phyloP scores from a whole-genome alignment of 2,113 vertebrate genomes.

The Myxocyprinus asiaticus region DNA sequence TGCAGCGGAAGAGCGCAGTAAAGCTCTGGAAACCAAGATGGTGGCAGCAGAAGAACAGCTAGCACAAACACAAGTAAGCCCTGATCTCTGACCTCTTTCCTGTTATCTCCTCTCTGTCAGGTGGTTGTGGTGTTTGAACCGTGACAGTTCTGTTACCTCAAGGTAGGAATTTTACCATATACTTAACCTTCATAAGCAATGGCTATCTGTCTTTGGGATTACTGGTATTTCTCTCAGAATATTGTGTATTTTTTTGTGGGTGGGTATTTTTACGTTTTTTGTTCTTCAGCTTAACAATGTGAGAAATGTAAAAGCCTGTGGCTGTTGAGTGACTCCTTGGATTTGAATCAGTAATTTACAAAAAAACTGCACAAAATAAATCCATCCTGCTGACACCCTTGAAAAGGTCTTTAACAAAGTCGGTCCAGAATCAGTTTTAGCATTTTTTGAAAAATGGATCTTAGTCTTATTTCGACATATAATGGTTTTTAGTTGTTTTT shows the following conservation, averaged over 20 bases:
- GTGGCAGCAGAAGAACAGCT: conserved; percentile 73
- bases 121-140: conserved; percentile 10
- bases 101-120: background rate
- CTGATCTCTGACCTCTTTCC: background rate
- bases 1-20: conserved; percentile 81
- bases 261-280: background rate
- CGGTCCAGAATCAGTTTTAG: no score
- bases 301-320: background rate
- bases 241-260: background rate
- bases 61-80: conserved; percentile 73
- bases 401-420: no score
- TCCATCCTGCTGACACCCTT: no score
- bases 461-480: no score
- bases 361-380: no score
- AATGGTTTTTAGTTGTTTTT: no score
- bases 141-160: background rate
- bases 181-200: background rate
- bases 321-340: no score
- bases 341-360: no score
- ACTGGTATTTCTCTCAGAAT: background rate
- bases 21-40: conserved; percentile 76
- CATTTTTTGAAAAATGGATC: no score
- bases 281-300: background rate
- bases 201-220: background rate
- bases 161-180: background rate